Evolutionary conservation across 92 coral and sea anemone genomes (phyloP), one percentile per base, ranked within the genome.

Genomic region (Epizoanthus stellaris): DNA sequence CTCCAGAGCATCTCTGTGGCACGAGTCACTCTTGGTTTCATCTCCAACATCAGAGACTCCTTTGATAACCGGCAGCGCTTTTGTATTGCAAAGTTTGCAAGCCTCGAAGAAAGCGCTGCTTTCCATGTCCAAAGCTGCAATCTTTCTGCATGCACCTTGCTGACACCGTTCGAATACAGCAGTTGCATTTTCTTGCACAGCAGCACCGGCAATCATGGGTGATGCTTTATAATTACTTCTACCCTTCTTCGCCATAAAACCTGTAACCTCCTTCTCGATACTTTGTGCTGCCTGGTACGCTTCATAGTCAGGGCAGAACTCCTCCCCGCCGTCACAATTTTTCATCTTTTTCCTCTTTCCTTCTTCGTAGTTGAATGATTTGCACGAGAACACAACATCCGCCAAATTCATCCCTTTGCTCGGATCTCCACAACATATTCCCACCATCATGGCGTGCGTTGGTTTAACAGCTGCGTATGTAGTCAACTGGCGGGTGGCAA

Each of bases 1-100:
- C 39, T 39, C 20, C 19, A 67, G 47, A 19, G 43, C 42, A 21
- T 67, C 23, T 30, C 49, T 42, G 4, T 67, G 73, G 3, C 15
- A n/a, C 5, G 49, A 67, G 15, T 67, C 73, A 67, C 7, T 30
- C 52, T 67, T 67, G 17, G 34, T 67, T 67, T 67, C 38, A 34
- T 67, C 73, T 1, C 73, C 73, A 30, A 30, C 42, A 15, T 67
- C 73, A 7, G 73, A 67, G 73, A 67, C 45, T 8, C 39, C 73
- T 34, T 67, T 67, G 73, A 67, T 39, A 42, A 67, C 73, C 39
- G 73, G 73, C 49, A 67, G 14, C 4, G 73, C 73, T 67, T 62
- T 62, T 25, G 15, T 5, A 19, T 19, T 62, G 12, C 67, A 62
- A 62, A 8, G 25, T 1, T 62, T 5, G 25, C 67, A 62, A 5